These are phyloP conservation scores for Heteromormyrus szaboi DNA, from an alignment of 2,797 vertebrate species.

Conservation along the genomic window DNA sequence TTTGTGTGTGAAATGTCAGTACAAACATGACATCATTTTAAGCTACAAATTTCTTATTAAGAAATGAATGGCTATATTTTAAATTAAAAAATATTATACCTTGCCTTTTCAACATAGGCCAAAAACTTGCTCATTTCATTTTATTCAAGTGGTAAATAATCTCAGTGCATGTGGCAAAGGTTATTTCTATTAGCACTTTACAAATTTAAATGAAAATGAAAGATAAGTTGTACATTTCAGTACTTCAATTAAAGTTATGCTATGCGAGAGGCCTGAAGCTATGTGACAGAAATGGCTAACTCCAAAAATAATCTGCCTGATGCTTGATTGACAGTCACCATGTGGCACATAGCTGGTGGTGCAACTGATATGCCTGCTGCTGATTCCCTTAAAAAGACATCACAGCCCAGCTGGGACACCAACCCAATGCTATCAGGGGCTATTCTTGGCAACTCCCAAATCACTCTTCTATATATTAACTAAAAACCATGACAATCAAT, in stretches of 20 bases:
- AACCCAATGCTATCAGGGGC: constrained; percentile 76
- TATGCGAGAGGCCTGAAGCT: constrained; percentile 48
- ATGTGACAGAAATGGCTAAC: constrained; percentile 74
- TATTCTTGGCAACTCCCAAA: constrained; percentile 78
- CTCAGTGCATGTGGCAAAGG: neutral
- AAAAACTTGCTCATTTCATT: neutral
- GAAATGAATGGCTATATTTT: neutral
- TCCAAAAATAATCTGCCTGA: constrained; percentile 75
- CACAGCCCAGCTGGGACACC: constrained; percentile 65
- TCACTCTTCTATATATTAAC: constrained; percentile 63
- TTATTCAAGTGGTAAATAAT: neutral
- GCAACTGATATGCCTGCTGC: constrained; percentile 76
- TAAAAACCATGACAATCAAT: constrained; percentile 44
- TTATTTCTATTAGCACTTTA: neutral
- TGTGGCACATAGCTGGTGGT: constrained; percentile 78
- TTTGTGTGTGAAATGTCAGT: neutral
- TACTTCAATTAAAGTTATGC: constrained; percentile 2
- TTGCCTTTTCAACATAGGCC: neutral
- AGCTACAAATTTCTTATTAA: neutral
- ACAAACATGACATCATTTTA: neutral
- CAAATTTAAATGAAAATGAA: neutral
- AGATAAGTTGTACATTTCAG: neutral
- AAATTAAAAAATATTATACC: neutral
- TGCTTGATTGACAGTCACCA: constrained; percentile 80
- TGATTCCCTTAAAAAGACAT: constrained; percentile 99